Evolutionary conservation across 2,113 vertebrate genomes (phyloP).

Genomic region (Hydrochoerus hydrochaeris): DNA sequence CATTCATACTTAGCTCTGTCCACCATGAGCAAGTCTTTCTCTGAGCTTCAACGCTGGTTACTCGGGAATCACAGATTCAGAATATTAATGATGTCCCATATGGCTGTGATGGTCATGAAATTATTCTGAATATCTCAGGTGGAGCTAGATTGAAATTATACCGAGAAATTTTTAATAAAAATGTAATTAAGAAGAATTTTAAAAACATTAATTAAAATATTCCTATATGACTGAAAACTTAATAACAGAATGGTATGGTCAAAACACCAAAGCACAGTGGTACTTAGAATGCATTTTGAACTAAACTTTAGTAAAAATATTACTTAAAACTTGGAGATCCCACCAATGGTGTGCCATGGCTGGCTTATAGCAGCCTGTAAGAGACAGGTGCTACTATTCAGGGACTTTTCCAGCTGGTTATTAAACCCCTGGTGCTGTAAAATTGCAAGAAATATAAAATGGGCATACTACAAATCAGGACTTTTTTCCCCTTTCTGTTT

Average conservation of each 20-base stretch:
- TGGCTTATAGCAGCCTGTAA: background rate
- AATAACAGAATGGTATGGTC: background rate
- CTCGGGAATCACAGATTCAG: background rate
- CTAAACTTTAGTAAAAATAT: constrained; percentile 17
- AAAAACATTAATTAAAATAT: constrained; percentile 18
- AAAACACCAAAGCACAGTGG: background rate
- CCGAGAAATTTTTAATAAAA: constrained; percentile 28
- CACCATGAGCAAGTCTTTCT: background rate
- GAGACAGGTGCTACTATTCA: background rate
- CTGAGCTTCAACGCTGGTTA: background rate
- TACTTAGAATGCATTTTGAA: constrained; percentile 28
- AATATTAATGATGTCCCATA: background rate
- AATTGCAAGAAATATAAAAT: background rate
- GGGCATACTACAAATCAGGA: background rate
- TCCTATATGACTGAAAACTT: background rate
- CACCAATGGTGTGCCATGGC: background rate
- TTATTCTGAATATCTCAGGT: background rate
- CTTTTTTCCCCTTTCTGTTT: background rate
- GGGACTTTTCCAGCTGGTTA: background rate
- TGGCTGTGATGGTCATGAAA: background rate
- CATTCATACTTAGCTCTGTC: background rate
- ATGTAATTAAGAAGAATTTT: constrained; percentile 41
- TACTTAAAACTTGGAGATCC: background rate
- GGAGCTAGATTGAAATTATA: background rate
- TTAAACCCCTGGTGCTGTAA: background rate